phyloP scores from a whole-genome alignment of 2,888 invertebrate species.

The Bimastos eiseni region DNA sequence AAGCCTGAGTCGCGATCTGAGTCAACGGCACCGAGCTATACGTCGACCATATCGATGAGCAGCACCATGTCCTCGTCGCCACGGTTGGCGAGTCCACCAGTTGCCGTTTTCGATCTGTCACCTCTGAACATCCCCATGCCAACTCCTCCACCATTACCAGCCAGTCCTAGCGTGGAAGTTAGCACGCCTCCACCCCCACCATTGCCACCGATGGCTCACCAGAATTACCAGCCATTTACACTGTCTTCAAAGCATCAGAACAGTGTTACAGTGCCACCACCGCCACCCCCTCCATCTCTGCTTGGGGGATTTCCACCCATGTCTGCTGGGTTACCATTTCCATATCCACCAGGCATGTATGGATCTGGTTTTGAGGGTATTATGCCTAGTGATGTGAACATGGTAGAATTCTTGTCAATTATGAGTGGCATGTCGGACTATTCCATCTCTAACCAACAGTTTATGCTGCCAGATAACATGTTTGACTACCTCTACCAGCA shows the following conservation, averaged over 20 bases:
- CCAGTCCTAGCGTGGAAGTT: slow-evolving; percentile 3
- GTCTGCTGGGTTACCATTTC: slow-evolving; percentile 1
- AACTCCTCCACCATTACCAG: slow-evolving; percentile 29
- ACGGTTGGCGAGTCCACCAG: slow-evolving; percentile 30
- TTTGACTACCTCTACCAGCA: slow-evolving; percentile 29
- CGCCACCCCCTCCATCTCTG: not conserved
- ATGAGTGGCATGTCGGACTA: slow-evolving; percentile 28
- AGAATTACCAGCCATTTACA: slow-evolving; percentile 14
- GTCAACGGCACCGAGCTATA: slow-evolving; percentile 19
- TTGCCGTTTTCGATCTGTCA: slow-evolving; percentile 31
- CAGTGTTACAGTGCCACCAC: not conserved
- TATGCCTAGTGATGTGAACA: slow-evolving; percentile 16
- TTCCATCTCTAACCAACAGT: slow-evolving; percentile 21
- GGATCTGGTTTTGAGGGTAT: slow-evolving; percentile 5
- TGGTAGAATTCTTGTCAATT: slow-evolving; percentile 26
- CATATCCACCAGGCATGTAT: slow-evolving; percentile 16
- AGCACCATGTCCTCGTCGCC: slow-evolving; percentile 31
- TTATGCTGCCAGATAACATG: slow-evolving; percentile 25
- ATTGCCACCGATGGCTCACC: slow-evolving; percentile 25
- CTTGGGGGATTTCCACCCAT: slow-evolving; percentile 14
- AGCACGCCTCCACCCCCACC: slow-evolving; percentile 22
- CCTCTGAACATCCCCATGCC: slow-evolving; percentile 34
- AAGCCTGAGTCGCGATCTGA: slow-evolving; percentile 10
- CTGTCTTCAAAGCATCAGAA: not conserved
- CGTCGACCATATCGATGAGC: slow-evolving; percentile 18